Base-by-base conservation (phyloP, 2,888 invertebrate genomes). In the Adineta ricciae region DNA sequence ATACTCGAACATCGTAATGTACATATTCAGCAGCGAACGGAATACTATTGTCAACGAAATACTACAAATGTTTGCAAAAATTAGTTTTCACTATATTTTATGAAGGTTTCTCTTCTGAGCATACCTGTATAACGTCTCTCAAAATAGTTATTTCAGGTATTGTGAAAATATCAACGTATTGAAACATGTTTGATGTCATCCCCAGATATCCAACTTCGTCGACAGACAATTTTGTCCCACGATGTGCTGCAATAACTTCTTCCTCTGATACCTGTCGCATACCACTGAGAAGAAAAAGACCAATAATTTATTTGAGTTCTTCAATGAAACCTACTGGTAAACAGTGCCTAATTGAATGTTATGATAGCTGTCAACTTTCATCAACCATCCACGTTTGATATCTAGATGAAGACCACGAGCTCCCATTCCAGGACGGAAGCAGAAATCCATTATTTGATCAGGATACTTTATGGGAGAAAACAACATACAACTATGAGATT, bases 351-450 rank as follows among this genome's bases (percentile, higher is more conserved):
- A 93, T 90, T 98, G 97, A 87, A 98, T 96, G 93, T 97, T 96
- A 87, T 97, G 93, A 90, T 97, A 98, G 2, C 96, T 95, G 91
- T 98, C 97, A 88, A 98, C 92, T 90, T 98, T 98, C 88, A 98
- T 92, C 46, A 98, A 92, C 24, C 97, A 91, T 7, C 97, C 96
- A 91, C 96, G 96, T 90, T 95, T 94, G 89, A 97, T 95, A 90
- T 99, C 98, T 92, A 96, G 97, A 91, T 98, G 98, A n/a, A 99
- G 92, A 64, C 98, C 98, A 87, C 98, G 93, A 1, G 97, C 95
- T 27, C 97, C 96, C 92, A 96, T 98, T 87, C 94, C 93, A n/a
- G 96, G 95, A 89, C 94, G 93, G 90, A 96, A 98, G 88, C 95
- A 93, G 85, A 97, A 91, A 86, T 93, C 92, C 83, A 92, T 91